Evolutionary conservation across 2,888 invertebrate genomes (phyloP).

Genomic region (Antitype chi): DNA sequence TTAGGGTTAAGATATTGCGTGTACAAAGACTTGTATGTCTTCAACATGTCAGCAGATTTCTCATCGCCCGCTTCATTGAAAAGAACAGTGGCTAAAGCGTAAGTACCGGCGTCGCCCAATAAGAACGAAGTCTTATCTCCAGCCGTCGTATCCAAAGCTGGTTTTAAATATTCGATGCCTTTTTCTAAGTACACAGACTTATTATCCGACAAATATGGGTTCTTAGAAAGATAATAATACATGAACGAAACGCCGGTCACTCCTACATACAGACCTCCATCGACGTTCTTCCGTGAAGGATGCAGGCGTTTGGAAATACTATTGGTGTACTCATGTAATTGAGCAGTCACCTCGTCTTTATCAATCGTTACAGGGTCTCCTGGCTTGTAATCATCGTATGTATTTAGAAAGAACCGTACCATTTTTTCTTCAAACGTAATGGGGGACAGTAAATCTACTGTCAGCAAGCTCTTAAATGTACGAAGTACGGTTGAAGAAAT

Average conservation of each 20-base stretch:
- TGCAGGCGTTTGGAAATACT: conserved; percentile 81
- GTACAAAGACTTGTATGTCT: conserved; percentile 83
- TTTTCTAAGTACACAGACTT: conserved; percentile 89
- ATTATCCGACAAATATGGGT: conserved; percentile 85
- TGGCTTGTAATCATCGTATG: conserved; percentile 78
- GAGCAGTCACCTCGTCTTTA: conserved; percentile 73
- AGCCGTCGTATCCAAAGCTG: conserved; percentile 90
- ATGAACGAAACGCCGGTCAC: conserved; percentile 94
- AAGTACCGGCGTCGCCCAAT: conserved; percentile 95
- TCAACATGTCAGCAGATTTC: conserved; percentile 76
- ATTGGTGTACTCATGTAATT: conserved; percentile 79
- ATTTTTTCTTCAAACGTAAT: conserved; percentile 74
- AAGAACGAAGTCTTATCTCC: conserved; percentile 93
- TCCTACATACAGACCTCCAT: conserved; percentile 93
- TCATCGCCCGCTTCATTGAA: conserved; percentile 88
- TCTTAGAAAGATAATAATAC: conserved; percentile 93
- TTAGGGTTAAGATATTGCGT: conserved; percentile 79
- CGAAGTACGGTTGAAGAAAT: conserved; percentile 58
- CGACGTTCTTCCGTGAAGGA: conserved; percentile 86
- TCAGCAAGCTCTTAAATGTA: conserved; percentile 64
- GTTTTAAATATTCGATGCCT: conserved; percentile 91
- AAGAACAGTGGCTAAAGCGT: conserved; percentile 93
- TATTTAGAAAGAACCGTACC: conserved; percentile 86
- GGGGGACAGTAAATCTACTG: conserved; percentile 66
- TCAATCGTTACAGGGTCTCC: conserved; percentile 67